A percentile compares a stretch with the other conserved stretches of the same genome.
Conservation (phyloP, 2,113 vertebrate species). For the Neotoma lepida region DNA sequence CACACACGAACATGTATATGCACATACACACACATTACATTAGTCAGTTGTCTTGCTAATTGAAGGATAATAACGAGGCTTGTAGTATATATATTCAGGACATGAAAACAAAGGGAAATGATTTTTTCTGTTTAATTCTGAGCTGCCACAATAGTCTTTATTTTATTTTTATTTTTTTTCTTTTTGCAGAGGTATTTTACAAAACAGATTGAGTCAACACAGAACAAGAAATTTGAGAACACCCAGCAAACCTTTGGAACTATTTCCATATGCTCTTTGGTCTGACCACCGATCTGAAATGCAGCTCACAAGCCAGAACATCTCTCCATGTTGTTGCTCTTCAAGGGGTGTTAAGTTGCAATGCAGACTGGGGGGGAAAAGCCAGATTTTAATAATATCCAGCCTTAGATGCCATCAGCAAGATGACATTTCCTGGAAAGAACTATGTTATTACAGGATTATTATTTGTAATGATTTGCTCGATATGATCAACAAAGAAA, state of each 20-base stretch:
- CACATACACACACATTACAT: not conserved
- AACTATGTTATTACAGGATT: constrained; percentile 61
- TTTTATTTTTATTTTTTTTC: not conserved
- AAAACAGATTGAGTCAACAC: constrained; percentile 55
- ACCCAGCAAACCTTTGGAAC: constrained; percentile 58
- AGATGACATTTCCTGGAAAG: constrained; percentile 69
- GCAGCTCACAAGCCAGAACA: constrained; percentile 37
- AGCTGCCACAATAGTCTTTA: not conserved
- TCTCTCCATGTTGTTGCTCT: not conserved
- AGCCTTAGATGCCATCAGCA: constrained; percentile 46
- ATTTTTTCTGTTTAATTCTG: constrained; percentile 34
- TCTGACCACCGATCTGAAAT: constrained; percentile 60
- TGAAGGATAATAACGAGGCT: constrained; percentile 11
- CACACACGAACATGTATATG: not conserved
- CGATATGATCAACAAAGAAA: constrained; percentile 67
- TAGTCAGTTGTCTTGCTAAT: not conserved
- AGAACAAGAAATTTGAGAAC: constrained; percentile 61
- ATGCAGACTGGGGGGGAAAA: not conserved
- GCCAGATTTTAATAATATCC: constrained; percentile 65
- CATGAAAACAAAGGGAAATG: constrained; percentile 6
- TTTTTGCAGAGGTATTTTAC: constrained; percentile 43
- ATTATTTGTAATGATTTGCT: constrained; percentile 74
- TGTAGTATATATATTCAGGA: not conserved
- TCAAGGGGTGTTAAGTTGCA: constrained; percentile 59
- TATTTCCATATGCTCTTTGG: constrained; percentile 42